These are phyloP conservation scores for Argyra leucocephala DNA, from an alignment of 2,888 invertebrate genomes.

Conservation along the genomic window DNA sequence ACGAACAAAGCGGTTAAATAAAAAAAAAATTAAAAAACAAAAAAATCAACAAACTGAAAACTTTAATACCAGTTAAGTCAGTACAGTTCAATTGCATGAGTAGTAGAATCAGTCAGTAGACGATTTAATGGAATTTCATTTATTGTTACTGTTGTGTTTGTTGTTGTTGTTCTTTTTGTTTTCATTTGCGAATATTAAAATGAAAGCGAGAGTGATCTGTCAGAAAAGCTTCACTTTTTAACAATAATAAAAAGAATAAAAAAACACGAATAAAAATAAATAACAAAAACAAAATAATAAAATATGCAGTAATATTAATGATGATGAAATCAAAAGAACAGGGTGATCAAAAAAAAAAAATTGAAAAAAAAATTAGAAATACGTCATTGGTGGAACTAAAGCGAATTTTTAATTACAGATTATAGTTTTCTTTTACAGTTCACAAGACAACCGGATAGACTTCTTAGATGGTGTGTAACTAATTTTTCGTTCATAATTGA, in stretches of 20 bases:
- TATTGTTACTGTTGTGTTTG: neutral
- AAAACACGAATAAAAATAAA: neutral
- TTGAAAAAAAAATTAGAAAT: no score
- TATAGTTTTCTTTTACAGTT: no score
- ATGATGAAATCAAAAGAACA: conserved; percentile 3
- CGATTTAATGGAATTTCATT: neutral
- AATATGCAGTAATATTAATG: neutral
- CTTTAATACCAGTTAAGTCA: neutral
- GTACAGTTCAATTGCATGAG: neutral
- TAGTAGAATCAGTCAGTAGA: neutral
- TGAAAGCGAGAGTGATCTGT: conserved; percentile 4
- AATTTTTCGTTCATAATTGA: no score
- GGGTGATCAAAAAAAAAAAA: neutral
- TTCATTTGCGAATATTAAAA: neutral
- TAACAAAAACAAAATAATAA: no score
- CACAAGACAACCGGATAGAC: no score
- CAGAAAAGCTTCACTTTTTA: neutral
- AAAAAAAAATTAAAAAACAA: neutral
- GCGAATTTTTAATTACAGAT: no score
- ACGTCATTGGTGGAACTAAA: no score
- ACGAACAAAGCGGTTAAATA: neutral
- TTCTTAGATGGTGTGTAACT: no score
- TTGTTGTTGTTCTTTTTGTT: neutral
- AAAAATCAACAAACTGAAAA: neutral
- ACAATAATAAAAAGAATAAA: neutral